Conservation (phyloP, 2,888 invertebrate species). For the Catocala sponsa region DNA sequence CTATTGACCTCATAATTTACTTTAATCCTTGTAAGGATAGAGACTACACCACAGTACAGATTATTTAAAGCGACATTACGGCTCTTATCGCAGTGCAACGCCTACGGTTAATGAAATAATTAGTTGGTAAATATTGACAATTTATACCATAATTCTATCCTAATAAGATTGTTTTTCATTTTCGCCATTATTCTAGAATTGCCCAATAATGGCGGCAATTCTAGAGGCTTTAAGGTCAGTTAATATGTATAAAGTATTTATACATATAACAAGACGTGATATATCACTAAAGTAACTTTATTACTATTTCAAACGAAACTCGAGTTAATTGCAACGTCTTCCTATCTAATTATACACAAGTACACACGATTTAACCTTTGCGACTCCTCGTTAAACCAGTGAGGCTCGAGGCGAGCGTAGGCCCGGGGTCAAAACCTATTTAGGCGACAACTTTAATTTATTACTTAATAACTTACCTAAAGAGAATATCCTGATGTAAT, state of each 20-base stretch:
- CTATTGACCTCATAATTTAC: too few relatives aligned
- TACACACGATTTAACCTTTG: slow-evolving; percentile 49
- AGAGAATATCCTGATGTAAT: not conserved
- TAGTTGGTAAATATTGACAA: too few relatives aligned
- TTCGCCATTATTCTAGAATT: too few relatives aligned
- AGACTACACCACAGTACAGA: too few relatives aligned
- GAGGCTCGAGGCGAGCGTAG: slow-evolving; percentile 22
- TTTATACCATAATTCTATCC: too few relatives aligned
- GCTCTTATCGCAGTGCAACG: too few relatives aligned
- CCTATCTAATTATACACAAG: slow-evolving; percentile 38
- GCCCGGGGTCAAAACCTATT: slow-evolving; percentile 30
- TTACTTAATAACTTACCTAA: slow-evolving; percentile 9
- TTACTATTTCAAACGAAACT: slow-evolving; percentile 24
- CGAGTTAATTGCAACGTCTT: slow-evolving; percentile 40
- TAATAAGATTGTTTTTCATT: too few relatives aligned
- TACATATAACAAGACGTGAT: slow-evolving; percentile 22
- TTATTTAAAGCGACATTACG: too few relatives aligned
- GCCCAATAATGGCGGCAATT: too few relatives aligned
- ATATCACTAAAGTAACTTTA: slow-evolving; percentile 35
- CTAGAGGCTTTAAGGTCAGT: not conserved
- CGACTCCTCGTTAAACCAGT: slow-evolving; percentile 44
- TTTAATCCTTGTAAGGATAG: too few relatives aligned
- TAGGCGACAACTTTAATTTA: slow-evolving; percentile 39
- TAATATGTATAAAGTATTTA: slow-evolving; percentile 16
- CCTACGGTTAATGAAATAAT: too few relatives aligned